Conservation (phyloP, 2,113 vertebrate genomes). For the Rafetus swinhoei region DNA sequence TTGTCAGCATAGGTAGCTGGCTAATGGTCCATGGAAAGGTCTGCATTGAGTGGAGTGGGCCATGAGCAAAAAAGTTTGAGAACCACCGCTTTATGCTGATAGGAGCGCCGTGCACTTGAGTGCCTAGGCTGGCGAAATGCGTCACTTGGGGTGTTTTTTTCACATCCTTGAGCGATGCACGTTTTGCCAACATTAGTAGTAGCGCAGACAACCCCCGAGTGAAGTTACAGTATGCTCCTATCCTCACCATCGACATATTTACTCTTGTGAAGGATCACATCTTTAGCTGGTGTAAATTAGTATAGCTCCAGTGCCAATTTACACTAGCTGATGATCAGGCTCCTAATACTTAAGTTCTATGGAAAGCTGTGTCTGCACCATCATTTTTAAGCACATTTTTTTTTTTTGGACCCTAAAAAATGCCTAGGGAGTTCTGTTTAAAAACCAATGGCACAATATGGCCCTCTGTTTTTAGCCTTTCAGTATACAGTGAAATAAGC, state of each 20-base stretch:
- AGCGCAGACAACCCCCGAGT: neutral
- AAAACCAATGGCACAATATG: slow-evolving; percentile 55
- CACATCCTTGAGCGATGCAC: too few relatives aligned
- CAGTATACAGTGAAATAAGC: slow-evolving; percentile 36
- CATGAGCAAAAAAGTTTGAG: too few relatives aligned
- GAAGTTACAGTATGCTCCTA: neutral
- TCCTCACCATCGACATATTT: neutral
- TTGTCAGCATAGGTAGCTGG: too few relatives aligned
- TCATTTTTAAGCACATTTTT: neutral
- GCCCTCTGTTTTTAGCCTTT: slow-evolving; percentile 36
- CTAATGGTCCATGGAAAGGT: too few relatives aligned
- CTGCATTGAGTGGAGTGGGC: too few relatives aligned
- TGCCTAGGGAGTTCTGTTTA: slow-evolving; percentile 29
- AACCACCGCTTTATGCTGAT: too few relatives aligned
- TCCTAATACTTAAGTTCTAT: neutral
- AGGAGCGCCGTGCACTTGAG: too few relatives aligned
- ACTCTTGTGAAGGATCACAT: neutral
- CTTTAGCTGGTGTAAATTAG: neutral
- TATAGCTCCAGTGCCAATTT: neutral
- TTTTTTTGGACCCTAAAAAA: slow-evolving; percentile 19
- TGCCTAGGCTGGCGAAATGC: too few relatives aligned
- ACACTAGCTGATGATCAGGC: neutral
- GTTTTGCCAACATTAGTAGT: too few relatives aligned
- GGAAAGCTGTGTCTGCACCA: slow-evolving; percentile 13
- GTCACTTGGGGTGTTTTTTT: too few relatives aligned